Base-by-base conservation (phyloP, 2,113 vertebrate genomes). In the Columbina picui region DNA sequence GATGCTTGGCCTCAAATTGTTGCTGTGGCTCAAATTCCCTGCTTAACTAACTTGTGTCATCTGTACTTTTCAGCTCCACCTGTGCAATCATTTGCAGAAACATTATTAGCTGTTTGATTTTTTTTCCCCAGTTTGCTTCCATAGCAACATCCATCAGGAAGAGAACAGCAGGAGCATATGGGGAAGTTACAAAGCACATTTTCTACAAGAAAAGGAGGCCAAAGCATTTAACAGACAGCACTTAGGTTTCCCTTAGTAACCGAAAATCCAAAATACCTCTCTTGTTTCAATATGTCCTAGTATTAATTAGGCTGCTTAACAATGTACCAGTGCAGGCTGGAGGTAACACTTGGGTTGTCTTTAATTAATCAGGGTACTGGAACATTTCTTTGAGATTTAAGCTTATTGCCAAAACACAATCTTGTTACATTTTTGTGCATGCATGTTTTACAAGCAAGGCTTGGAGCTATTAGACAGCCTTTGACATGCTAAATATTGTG, bases 141-240 rank as follows among this genome's bases (percentile, higher is more conserved):
- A 97, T 97, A 96, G 96, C 94, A 97, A 97, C 97, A 94, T 96
- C 93, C 96, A 94, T 96, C 96, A 96, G 90, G 77, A 89, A 96
- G 60, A 89, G 89, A 97, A 89, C 83, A 96, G 94, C 77, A 80
- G 93, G 91, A 96, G 69, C 95, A 97, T 94, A 96, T 95, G 92
- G 92, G 59, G 56, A 91, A 97, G 95, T 93, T 94, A 92, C 83
- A 92, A 94, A 94, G 95, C 90, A 87, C 86, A 90, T 96, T 96
- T 96, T 91, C 92, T 89, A 93, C 93, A 93, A 91, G 89, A 93
- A 94, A 97, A 96, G 79, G 89, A 96, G 95, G 95, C 90, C 93
- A 94, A 93, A 95, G 60, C 69, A 67, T 97, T 96, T 97, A 96
- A 84, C 65, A 95, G 91, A 76, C 86, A 95, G 80, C 68, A 71